Percentiles rank a stretch among this genome's conserved stretches.
Conservation (phyloP, 2,797 vertebrate species). For the Tangara arthus region DNA sequence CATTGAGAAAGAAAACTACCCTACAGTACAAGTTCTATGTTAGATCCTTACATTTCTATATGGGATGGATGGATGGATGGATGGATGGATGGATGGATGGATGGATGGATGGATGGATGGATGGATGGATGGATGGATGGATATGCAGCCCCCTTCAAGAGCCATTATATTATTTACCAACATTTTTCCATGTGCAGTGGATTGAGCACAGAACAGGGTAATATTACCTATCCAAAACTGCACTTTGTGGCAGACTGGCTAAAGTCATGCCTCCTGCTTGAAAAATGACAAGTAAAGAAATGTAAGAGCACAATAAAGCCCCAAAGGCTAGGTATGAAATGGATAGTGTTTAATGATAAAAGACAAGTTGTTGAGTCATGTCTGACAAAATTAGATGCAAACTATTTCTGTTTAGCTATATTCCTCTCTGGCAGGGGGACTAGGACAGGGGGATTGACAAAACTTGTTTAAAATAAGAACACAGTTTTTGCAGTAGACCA, state of each 20-base stretch:
- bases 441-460: neutral
- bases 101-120: no score
- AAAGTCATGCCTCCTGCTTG: neutral
- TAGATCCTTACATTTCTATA: neutral
- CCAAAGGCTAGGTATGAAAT: neutral
- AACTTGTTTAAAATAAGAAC: neutral
- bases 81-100: no score
- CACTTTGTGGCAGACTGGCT: neutral
- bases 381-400: neutral
- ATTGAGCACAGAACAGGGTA: neutral
- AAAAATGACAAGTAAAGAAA: neutral
- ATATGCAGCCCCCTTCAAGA: neutral
- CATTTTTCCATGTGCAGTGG: neutral
- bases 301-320: neutral
- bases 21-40: neutral
- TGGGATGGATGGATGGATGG: neutral
- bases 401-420: neutral
- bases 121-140: neutral
- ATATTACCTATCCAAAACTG: neutral
- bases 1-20: neutral
- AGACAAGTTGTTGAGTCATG: neutral
- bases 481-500: neutral
- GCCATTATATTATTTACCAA: neutral
- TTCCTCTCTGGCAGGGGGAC: neutral
- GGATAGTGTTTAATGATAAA: neutral